Base-by-base conservation (phyloP, 2,888 invertebrate genomes). In the Pyrrhia umbra region DNA sequence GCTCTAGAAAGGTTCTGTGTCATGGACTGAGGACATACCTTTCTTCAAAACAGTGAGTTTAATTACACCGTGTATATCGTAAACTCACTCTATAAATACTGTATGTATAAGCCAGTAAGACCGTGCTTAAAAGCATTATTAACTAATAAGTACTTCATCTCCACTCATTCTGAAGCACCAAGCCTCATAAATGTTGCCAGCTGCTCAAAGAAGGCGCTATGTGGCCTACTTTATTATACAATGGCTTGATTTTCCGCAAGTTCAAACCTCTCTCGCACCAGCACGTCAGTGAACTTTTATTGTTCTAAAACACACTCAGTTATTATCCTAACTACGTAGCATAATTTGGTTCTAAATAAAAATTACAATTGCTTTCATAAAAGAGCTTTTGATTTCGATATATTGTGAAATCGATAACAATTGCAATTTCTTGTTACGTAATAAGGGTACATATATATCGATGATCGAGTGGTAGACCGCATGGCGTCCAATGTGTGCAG, bases 121-220 rank as follows among this genome's bases (percentile, higher is more conserved):
- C n/a, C n/a, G n/a, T n/a, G n/a, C n/a, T n/a, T n/a, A n/a, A n/a
- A 23, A 4, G 6, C 16, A 42, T 54, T 45, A 39, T 56, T 16
- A 45, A 34, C 6, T 59, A 74, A 6, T 70, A 76, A 76, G 79
- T 75, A 78, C 79, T 47, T 40, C 6, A 57, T 40, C 59, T 39
- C 49, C 61, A 76, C 72, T 72, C 27, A 49, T 75, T 79, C 66
- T 18, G 43, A 68, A 68, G 57, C 6, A 13, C 46, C 59, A 59
- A 75, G 55, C 46, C 16, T 63, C 39, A 27, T 59, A 21, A 45
- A 27, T 27, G 34, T 21, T 16, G 30, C 30, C 2, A 16, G 40
- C 25, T 67, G 25, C 21, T 40, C 25, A 27, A 34, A 62, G 1
- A 1, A 46, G 66, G 18, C 16, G 13, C 18, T 37, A 10, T 23